Evolutionary conservation across 2,888 invertebrate species (phyloP).

Genomic region (Drosophila hamatofila): DNA sequence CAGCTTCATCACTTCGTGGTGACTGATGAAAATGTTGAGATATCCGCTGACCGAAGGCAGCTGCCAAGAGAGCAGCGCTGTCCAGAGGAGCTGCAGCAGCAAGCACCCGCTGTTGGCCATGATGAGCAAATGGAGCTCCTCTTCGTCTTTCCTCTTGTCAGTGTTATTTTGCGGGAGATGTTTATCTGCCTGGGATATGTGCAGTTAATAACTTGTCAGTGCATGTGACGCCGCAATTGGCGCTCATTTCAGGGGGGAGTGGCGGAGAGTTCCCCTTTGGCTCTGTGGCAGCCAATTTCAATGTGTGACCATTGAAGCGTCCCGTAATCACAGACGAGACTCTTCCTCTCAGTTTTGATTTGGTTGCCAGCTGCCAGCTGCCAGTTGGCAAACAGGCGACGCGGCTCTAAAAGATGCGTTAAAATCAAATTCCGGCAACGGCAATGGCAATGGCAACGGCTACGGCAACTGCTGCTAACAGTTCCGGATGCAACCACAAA

Average conservation of each 20-base stretch:
- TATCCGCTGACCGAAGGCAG: constrained; percentile 87
- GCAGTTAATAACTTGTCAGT: constrained; percentile 61
- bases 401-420: constrained; percentile 49
- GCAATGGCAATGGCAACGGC: constrained; percentile 3
- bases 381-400: constrained; percentile 38
- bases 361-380: constrained; percentile 37
- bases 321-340: constrained; percentile 17
- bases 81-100: constrained; percentile 59
- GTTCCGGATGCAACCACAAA: constrained; percentile 56
- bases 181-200: constrained; percentile 25
- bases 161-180: constrained; percentile 10
- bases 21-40: constrained; percentile 92
- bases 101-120: constrained; percentile 39
- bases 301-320: constrained; percentile 43
- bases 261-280: neutral
- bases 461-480: constrained; percentile 49
- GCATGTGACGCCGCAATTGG: constrained; percentile 57
- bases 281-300: constrained; percentile 62
- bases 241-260: constrained; percentile 47
- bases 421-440: constrained; percentile 63
- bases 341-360: constrained; percentile 32
- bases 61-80: constrained; percentile 77
- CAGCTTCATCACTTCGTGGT: constrained; percentile 92
- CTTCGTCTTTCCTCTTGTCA: neutral
- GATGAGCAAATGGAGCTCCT: constrained; percentile 1